These are phyloP conservation scores for Anastatus disparis DNA, from an alignment of 1,140 invertebrate genomes.

Conservation along the genomic window DNA sequence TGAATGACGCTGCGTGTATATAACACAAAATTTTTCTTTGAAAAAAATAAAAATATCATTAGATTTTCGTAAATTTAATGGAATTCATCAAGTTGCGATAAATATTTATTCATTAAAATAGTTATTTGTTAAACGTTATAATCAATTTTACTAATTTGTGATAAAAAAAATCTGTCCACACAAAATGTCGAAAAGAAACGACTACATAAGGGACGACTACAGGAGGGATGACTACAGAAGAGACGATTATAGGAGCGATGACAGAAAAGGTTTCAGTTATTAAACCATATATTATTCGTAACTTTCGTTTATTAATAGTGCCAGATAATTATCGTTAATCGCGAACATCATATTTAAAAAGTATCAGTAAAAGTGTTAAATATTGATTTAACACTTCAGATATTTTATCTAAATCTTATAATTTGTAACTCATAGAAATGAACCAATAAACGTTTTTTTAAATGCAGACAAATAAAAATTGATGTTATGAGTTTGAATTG, in stretches of 20 bases:
- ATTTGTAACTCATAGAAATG: too few relatives aligned
- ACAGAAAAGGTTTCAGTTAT: slow-evolving; percentile 62
- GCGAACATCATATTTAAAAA: slow-evolving; percentile 23
- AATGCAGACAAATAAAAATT: too few relatives aligned
- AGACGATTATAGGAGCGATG: slow-evolving; percentile 24
- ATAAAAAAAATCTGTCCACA: not conserved
- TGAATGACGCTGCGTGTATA: slow-evolving; percentile 33
- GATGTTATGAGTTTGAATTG: too few relatives aligned
- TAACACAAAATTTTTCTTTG: slow-evolving; percentile 1
- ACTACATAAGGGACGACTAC: slow-evolving; percentile 30
- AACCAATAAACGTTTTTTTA: too few relatives aligned
- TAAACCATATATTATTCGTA: not conserved
- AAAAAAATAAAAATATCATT: slow-evolving; percentile 2
- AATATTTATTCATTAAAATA: too few relatives aligned
- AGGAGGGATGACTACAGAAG: slow-evolving; percentile 29
- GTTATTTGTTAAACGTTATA: too few relatives aligned
- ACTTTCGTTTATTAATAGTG: too few relatives aligned
- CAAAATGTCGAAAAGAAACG: slow-evolving; percentile 36
- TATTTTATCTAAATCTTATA: too few relatives aligned
- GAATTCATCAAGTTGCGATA: too few relatives aligned
- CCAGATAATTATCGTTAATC: slow-evolving; percentile 35
- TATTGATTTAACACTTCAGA: too few relatives aligned
- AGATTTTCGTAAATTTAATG: not conserved
- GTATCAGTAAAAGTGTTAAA: slow-evolving; percentile 2
- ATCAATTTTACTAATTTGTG: too few relatives aligned